Evolutionary conservation across 2,113 vertebrate genomes (phyloP).

Genomic region (Procavia capensis): DNA sequence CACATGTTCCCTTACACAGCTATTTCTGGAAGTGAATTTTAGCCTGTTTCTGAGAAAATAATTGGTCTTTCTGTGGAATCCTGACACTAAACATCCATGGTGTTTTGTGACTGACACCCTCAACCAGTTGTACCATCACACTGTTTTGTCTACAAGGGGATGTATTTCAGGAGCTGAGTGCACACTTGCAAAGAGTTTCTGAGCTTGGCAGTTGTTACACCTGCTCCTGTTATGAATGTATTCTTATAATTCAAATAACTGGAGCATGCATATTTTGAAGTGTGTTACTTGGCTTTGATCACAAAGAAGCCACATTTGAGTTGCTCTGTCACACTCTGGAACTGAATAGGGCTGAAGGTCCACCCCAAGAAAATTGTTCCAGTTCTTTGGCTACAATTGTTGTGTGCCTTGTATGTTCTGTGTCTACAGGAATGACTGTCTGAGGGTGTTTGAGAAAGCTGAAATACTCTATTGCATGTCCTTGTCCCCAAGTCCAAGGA

Average conservation of each 20-base stretch:
- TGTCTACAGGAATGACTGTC: background rate
- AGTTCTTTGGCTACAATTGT: background rate
- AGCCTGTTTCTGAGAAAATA: background rate
- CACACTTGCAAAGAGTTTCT: background rate
- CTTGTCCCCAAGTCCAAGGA: constrained; percentile 51
- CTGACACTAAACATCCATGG: background rate
- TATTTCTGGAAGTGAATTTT: constrained; percentile 17
- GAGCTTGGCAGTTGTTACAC: background rate
- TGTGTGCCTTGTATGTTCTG: background rate
- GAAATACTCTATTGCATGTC: background rate
- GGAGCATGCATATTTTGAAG: background rate
- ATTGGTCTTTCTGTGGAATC: background rate
- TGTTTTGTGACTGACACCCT: background rate
- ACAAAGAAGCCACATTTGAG: background rate
- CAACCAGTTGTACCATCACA: background rate
- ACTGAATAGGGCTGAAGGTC: background rate
- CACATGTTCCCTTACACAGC: background rate
- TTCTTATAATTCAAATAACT: background rate
- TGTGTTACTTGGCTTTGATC: constrained; percentile 12
- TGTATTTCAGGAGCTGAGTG: background rate
- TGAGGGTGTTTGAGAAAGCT: constrained; percentile 25
- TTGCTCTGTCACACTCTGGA: background rate
- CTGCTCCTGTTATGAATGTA: background rate
- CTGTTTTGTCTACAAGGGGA: background rate
- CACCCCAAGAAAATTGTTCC: background rate